A percentile compares a stretch with the other conserved stretches of the same genome.
Conservation (phyloP, 1,140 invertebrate species). For the Trachymyrmex septentrionalis region DNA sequence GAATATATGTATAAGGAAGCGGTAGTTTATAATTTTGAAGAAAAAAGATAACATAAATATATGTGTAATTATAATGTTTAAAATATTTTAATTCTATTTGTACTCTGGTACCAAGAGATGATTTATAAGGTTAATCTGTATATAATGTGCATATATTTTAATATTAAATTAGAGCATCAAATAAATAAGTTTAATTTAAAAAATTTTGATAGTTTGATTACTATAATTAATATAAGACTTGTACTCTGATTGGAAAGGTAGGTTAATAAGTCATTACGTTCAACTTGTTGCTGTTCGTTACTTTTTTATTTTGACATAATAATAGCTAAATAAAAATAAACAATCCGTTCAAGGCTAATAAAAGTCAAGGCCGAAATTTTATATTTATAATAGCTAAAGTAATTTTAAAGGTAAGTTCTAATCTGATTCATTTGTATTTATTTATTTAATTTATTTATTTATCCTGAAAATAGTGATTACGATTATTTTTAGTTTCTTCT, state of each 20-base stretch:
- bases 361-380: no score
- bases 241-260: background rate
- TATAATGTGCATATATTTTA: background rate
- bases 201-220: background rate
- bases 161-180: background rate
- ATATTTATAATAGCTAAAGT: background rate
- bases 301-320: background rate
- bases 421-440: background rate
- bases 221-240: background rate
- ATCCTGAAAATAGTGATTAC: background rate
- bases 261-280: background rate
- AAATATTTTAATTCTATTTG: constrained; percentile 3
- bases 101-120: background rate
- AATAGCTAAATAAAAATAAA: background rate
- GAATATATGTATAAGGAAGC: background rate
- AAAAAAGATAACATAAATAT: background rate
- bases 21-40: constrained; percentile 3
- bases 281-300: background rate
- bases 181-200: constrained; percentile 20
- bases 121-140: background rate
- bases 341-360: no score
- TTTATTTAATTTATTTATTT: background rate
- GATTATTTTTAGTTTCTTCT: background rate
- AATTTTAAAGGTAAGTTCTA: background rate
- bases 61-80: constrained; percentile 8